Evolutionary conservation across 2,888 invertebrate species (phyloP).

Genomic region (Hybos culiciformis): DNA sequence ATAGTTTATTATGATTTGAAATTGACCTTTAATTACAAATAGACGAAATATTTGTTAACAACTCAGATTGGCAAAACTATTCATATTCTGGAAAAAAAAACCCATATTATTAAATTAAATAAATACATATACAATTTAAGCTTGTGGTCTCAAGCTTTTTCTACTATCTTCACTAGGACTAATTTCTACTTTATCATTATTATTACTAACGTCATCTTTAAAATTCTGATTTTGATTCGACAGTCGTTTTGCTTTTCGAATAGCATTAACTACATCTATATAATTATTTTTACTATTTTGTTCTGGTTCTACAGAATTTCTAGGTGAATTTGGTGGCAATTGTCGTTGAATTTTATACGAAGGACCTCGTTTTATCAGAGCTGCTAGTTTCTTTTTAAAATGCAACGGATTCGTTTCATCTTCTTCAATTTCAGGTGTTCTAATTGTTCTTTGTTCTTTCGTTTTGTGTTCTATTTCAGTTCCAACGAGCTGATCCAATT

Average conservation of each 20-base stretch:
- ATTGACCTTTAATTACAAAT: too few species aligned
- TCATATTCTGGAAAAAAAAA: too few species aligned
- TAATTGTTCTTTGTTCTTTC: constrained; percentile 7
- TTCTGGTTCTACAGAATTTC: constrained; percentile 11
- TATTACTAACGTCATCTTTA: not conserved
- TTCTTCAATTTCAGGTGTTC: not conserved
- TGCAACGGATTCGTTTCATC: constrained; percentile 13
- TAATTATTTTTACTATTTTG: not conserved
- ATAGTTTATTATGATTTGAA: too few species aligned
- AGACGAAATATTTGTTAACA: too few species aligned
- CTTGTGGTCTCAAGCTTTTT: not conserved
- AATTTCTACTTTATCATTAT: not conserved
- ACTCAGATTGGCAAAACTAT: too few species aligned
- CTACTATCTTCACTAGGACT: not conserved
- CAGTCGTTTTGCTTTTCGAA: not conserved
- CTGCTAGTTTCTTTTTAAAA: constrained; percentile 29
- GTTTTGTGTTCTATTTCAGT: constrained; percentile 8
- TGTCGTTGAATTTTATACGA: constrained; percentile 21
- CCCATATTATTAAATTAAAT: too few species aligned
- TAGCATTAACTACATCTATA: not conserved
- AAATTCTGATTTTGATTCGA: not conserved
- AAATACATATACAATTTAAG: not conserved
- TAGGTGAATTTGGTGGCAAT: not conserved
- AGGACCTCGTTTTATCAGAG: constrained; percentile 27
- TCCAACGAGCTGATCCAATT: constrained; percentile 18